These are phyloP conservation scores for Pachycephus smyrnensis DNA, from an alignment of 2,888 invertebrate species.

Conservation along the genomic window DNA sequence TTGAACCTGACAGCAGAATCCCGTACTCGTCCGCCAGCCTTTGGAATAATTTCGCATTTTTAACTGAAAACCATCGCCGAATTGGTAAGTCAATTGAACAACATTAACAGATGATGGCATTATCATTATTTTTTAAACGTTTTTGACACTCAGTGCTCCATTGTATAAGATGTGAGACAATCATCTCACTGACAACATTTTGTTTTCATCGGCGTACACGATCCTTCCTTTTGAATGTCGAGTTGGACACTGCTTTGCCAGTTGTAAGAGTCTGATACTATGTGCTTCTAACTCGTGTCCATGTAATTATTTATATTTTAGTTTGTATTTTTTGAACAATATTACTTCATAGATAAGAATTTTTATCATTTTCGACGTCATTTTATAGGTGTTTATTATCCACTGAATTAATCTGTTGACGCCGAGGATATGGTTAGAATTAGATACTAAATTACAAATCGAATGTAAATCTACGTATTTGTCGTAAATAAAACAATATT, in stretches of 20 bases:
- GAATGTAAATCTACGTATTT: neutral
- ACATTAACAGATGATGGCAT: neutral
- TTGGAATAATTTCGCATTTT: constrained; percentile 9
- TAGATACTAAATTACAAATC: neutral
- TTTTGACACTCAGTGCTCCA: neutral
- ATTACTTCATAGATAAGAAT: neutral
- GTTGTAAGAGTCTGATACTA: neutral
- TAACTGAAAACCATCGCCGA: constrained; percentile 15
- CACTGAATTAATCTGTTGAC: neutral
- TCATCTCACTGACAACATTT: neutral
- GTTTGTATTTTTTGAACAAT: neutral
- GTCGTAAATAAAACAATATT: neutral
- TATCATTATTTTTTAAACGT: neutral
- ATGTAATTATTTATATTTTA: neutral
- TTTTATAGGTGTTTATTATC: neutral
- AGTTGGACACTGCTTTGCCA: neutral
- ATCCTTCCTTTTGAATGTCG: neutral
- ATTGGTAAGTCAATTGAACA: constrained; percentile 11
- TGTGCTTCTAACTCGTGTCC: neutral
- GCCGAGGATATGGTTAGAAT: neutral
- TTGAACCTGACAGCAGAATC: constrained; percentile 35
- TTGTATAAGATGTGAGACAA: neutral
- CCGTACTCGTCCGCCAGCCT: constrained; percentile 20
- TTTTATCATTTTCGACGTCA: neutral
- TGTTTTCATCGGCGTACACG: neutral